These are phyloP conservation scores for Scolopax bukidnonensis DNA, from an alignment of 2,797 vertebrate species.

Conservation along the genomic window DNA sequence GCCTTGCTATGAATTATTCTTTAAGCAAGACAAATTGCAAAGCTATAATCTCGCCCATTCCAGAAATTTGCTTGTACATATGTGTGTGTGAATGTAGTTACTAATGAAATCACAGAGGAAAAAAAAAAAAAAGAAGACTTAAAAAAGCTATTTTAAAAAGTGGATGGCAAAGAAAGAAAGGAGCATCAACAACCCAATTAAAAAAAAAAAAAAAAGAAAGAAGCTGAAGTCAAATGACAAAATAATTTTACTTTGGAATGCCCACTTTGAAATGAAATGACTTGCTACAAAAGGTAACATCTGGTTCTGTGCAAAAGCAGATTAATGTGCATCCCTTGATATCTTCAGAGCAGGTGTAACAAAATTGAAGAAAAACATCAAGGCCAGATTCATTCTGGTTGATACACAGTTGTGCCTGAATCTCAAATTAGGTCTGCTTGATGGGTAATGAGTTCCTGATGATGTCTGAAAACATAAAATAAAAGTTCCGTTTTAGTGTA, in stretches of 20 bases:
- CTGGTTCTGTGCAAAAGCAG: not conserved
- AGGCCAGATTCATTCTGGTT: not conserved
- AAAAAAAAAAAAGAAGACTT: not conserved
- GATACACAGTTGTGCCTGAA: not conserved
- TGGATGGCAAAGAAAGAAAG: not conserved
- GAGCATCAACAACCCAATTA: not conserved
- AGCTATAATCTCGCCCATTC: not conserved
- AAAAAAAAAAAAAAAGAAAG: not conserved
- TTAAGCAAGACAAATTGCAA: not conserved
- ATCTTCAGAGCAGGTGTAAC: constrained; percentile 8
- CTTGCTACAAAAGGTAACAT: constrained; percentile 33
- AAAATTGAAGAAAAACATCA: constrained; percentile 14
- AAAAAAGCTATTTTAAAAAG: not conserved
- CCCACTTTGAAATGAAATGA: constrained; percentile 9
- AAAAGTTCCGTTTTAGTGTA: not conserved
- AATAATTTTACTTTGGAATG: not conserved
- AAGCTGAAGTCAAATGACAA: not conserved
- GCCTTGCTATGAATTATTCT: not conserved
- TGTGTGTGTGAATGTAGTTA: not conserved
- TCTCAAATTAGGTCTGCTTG: not conserved
- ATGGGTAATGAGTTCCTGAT: not conserved
- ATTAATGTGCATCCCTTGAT: constrained; percentile 26
- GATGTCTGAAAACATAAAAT: not conserved
- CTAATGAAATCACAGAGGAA: not conserved
- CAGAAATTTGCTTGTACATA: not conserved